These are phyloP conservation scores for Volucella bombylans DNA, from an alignment of 2,888 invertebrate species.

Conservation along the genomic window DNA sequence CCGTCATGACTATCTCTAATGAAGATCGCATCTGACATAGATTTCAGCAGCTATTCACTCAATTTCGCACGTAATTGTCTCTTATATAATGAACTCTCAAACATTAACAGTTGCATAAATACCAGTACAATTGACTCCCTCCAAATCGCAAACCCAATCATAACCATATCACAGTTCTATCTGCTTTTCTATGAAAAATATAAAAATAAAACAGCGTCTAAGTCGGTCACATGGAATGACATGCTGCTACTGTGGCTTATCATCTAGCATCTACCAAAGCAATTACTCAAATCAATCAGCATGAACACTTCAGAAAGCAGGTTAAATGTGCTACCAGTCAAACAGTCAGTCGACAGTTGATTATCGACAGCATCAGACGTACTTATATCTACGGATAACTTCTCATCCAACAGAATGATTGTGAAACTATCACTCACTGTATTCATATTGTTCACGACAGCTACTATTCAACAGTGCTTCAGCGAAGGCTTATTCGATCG, in stretches of 20 bases:
- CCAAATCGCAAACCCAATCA: slow-evolving; percentile 23
- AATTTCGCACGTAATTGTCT: background rate
- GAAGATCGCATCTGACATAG: background rate
- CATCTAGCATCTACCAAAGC: slow-evolving; percentile 61
- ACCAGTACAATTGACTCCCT: background rate
- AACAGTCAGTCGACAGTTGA: slow-evolving; percentile 63
- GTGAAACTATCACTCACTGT: slow-evolving; percentile 35
- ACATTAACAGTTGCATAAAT: slow-evolving; percentile 53
- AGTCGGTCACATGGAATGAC: slow-evolving; percentile 44
- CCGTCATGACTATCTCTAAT: too few species aligned
- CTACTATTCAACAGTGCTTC: slow-evolving; percentile 26
- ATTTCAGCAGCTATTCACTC: background rate
- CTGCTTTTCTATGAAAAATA: slow-evolving; percentile 2
- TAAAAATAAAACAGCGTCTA: background rate
- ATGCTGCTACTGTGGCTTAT: slow-evolving; percentile 46
- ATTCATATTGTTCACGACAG: slow-evolving; percentile 54
- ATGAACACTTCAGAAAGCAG: slow-evolving; percentile 78
- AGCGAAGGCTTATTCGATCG: slow-evolving; percentile 79
- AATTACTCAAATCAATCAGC: slow-evolving; percentile 81
- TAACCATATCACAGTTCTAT: slow-evolving; percentile 15
- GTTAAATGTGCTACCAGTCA: slow-evolving; percentile 77
- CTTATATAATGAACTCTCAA: slow-evolving; percentile 31
- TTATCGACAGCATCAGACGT: slow-evolving; percentile 63
- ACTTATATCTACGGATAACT: slow-evolving; percentile 26
- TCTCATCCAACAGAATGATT: slow-evolving; percentile 33